Evolutionary conservation across 2,113 vertebrate species (phyloP).

Genomic region (Pontoporia blainvillei): DNA sequence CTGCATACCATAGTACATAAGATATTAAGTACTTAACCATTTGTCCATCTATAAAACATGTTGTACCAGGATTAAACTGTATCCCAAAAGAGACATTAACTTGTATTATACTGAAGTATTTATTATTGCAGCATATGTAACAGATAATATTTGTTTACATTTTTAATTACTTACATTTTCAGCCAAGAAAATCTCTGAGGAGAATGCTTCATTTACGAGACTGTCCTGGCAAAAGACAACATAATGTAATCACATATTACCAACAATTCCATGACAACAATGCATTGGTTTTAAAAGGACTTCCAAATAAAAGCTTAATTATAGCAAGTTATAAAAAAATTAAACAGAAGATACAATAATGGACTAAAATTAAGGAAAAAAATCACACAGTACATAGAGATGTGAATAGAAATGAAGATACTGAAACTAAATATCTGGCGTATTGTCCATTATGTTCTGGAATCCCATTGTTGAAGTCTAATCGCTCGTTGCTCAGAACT

Average conservation of each 20-base stretch:
- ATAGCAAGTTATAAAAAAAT: constrained; percentile 75
- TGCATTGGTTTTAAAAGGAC: constrained; percentile 77
- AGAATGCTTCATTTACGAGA: constrained; percentile 84
- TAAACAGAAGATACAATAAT: constrained; percentile 61
- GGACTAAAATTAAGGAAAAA: constrained; percentile 70
- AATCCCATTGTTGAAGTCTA: constrained; percentile 62
- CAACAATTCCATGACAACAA: constrained; percentile 83
- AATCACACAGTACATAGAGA: constrained; percentile 54
- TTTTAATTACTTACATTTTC: constrained; percentile 86
- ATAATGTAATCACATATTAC: constrained; percentile 84
- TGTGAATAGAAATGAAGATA: constrained; percentile 63
- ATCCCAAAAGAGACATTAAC: constrained; percentile 82
- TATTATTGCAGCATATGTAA: constrained; percentile 85
- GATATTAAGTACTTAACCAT: constrained; percentile 77
- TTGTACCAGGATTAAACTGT: constrained; percentile 78
- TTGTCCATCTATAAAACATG: constrained; percentile 79
- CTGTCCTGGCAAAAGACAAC: constrained; percentile 82
- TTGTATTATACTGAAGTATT: constrained; percentile 84
- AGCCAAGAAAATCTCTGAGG: constrained; percentile 87
- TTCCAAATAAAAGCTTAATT: constrained; percentile 82
- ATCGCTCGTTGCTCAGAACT: constrained; percentile 58
- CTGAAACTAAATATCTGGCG: constrained; percentile 60
- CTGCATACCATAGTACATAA: constrained; percentile 43
- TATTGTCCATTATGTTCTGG: constrained; percentile 52
- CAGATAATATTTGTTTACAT: constrained; percentile 86